Percentiles rank a stretch among this genome's conserved stretches.
Conservation (phyloP, 2,888 invertebrate genomes). For the Orthonevra nobilis region DNA sequence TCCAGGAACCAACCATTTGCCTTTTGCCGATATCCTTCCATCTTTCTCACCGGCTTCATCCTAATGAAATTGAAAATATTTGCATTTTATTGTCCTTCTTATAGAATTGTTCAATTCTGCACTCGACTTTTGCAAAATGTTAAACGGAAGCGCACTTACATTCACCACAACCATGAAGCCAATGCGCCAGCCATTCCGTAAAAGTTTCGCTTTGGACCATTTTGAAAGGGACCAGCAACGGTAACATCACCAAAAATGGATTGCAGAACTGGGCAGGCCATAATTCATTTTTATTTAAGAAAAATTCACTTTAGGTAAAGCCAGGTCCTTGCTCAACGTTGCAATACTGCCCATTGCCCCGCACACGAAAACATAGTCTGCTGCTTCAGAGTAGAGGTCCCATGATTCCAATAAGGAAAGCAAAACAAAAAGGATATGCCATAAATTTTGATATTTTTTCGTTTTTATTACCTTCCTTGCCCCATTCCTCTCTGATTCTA, state of each 20-base stretch:
- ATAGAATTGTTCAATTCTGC: constrained; percentile 62
- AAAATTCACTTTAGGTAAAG: constrained; percentile 67
- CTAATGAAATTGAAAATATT: constrained; percentile 67
- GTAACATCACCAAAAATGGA: constrained; percentile 18
- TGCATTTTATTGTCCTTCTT: constrained; percentile 70
- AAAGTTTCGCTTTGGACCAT: constrained; percentile 17
- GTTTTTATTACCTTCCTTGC: not conserved
- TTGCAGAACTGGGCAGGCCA: constrained; percentile 43
- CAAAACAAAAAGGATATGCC: constrained; percentile 41
- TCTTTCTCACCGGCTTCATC: constrained; percentile 10
- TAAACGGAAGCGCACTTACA: constrained; percentile 11
- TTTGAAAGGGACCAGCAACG: not conserved
- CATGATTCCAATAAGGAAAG: constrained; percentile 54
- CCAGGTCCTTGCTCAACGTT: constrained; percentile 39
- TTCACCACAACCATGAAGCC: constrained; percentile 1
- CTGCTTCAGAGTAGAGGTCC: constrained; percentile 8
- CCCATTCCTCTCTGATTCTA: constrained; percentile 13
- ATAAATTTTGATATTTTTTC: constrained; percentile 57
- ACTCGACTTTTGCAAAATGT: constrained; percentile 20
- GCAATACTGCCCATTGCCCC: constrained; percentile 19
- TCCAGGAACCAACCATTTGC: constrained; percentile 19
- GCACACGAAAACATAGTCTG: constrained; percentile 6
- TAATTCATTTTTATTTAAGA: constrained; percentile 68
- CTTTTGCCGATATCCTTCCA: constrained; percentile 18
- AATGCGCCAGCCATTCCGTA: not conserved